Conservation (phyloP, 2,888 invertebrate genomes). For the Gerosis bhagava region DNA sequence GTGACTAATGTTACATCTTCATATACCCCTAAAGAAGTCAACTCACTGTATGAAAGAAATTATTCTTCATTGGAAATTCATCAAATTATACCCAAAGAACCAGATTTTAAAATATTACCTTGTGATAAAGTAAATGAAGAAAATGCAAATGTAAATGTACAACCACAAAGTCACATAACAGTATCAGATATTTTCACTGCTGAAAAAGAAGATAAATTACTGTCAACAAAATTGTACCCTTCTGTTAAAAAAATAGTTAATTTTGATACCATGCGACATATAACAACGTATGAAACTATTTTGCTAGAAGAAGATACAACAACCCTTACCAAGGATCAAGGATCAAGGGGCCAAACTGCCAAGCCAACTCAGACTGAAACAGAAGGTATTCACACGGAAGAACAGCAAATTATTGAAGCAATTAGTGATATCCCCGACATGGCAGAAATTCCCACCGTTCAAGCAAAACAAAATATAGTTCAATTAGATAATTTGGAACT, state of each 20-base stretch:
- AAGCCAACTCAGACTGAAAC: constrained; percentile 35
- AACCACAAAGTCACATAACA: constrained; percentile 54
- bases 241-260: constrained; percentile 45
- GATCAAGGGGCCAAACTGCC: constrained; percentile 43
- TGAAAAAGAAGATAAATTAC: constrained; percentile 53
- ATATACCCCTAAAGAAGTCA: constrained; percentile 35
- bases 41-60: constrained; percentile 45
- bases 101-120: constrained; percentile 38
- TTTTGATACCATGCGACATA: constrained; percentile 47
- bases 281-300: constrained; percentile 58
- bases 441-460: constrained; percentile 27
- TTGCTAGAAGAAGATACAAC: constrained; percentile 49
- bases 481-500: constrained; percentile 39
- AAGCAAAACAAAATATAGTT: constrained; percentile 37
- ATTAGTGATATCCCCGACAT: constrained; percentile 23
- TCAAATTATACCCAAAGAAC: constrained; percentile 51
- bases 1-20: constrained; percentile 34
- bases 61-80: constrained; percentile 51
- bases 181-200: constrained; percentile 48
- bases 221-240: constrained; percentile 33
- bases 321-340: constrained; percentile 35
- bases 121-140: constrained; percentile 42
- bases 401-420: constrained; percentile 44
- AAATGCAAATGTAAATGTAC: constrained; percentile 39
- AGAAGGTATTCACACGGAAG: constrained; percentile 43